Evolutionary conservation across 2,888 invertebrate genomes (phyloP), one percentile per base, ranked within the genome.

Genomic region (Notocelia uddmanniana): DNA sequence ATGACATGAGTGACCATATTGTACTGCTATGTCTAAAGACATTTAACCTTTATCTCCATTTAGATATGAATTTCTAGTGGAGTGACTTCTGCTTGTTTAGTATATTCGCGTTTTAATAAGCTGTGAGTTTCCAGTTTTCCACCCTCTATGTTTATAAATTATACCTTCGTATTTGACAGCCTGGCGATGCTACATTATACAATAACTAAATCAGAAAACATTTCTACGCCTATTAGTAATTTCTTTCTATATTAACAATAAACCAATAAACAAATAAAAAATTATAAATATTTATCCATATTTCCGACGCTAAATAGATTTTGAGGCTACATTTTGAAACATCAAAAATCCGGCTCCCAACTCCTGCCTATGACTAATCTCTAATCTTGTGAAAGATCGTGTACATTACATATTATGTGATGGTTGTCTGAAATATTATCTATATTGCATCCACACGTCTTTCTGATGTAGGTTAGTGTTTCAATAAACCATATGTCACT

Each of bases 401-500:
- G 19, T 34, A 23, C 34, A 34, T n/a, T 13, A 37, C 37, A 59
- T 3, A 37, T 23, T 31, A 34, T 52, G 23, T 34, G 13, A 19
- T 34, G 9, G 31, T 34, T 34, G 34, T 50, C 34, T 63, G 50
- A 50, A 52, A 63, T 63, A 50, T 63, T 63, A 54, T 64, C 64
- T 23, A 52, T 54, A 64, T 64, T 64, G 52, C 54, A 50, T 23
- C 41, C 41, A 41, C 52, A 60, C 18, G 48, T 62, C 37, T 57
- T 48, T 23, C 50, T 23, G 41, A 67, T 54, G 59, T 48, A 21
- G 67, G 71, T 71, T 48, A 68, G 55, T 31, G 34, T 66, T 74
- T 57, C 67, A 75, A 66, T 58, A 59, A 72, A 68, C 75, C 74
- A 78, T 77, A 73, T 63, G 54, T 76, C 77, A 74, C 85, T 88